phyloP scores from a whole-genome alignment of 2,113 vertebrate species.

The Podiceps cristatus region DNA sequence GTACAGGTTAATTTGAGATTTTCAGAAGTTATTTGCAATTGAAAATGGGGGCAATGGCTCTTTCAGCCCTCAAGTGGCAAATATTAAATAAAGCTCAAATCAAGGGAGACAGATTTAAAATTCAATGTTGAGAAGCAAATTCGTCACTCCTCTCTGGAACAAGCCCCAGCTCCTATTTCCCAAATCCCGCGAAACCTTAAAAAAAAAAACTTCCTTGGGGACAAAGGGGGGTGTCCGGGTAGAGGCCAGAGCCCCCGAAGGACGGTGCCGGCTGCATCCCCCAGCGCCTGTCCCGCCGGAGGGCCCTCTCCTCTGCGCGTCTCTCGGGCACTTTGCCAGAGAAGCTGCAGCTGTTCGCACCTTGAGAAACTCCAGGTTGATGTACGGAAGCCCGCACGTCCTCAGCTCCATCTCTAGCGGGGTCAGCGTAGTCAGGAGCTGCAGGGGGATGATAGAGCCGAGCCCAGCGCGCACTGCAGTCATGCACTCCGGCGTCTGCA shows the following conservation, averaged over 20 bases:
- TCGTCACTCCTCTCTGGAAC: background rate
- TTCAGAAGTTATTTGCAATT: background rate
- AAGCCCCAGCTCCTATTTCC: background rate
- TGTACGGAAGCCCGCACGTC: constrained; percentile 93
- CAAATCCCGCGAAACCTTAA: background rate
- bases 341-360: constrained; percentile 33
- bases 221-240: background rate
- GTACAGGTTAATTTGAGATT: background rate
- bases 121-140: background rate
- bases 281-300: background rate
- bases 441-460: constrained; percentile 93
- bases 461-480: constrained; percentile 90
- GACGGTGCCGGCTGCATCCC: background rate
- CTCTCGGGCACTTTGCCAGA: no score
- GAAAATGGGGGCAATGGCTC: background rate
- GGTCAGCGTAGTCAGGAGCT: constrained; percentile 92
- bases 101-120: background rate
- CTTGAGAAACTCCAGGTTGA: constrained; percentile 98
- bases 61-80: background rate
- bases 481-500: constrained; percentile 91
- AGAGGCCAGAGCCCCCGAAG: background rate
- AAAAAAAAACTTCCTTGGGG: background rate
- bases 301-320: background rate
- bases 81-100: background rate
- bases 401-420: constrained; percentile 94